Evolutionary conservation across 2,888 invertebrate genomes (phyloP).

Genomic region (Morinoia aosen): DNA sequence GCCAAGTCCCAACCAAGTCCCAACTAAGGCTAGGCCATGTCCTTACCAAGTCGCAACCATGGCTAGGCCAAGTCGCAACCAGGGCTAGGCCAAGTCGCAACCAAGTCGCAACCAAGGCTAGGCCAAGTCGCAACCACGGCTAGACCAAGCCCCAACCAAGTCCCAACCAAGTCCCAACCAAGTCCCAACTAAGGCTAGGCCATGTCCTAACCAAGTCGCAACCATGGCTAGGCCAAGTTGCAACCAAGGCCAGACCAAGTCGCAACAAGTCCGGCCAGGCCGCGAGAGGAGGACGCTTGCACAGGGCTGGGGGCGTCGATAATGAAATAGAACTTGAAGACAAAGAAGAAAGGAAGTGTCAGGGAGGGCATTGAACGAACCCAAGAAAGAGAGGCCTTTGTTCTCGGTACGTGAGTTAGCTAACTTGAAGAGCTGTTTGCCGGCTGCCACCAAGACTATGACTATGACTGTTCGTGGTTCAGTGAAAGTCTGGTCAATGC

Average conservation of each 20-base stretch:
- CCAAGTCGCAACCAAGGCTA: no score
- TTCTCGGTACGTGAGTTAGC: not conserved
- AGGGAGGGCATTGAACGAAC: not conserved
- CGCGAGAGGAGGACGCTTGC: not conserved
- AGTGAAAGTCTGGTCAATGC: not conserved
- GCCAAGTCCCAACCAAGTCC: no score
- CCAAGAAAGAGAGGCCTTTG: not conserved
- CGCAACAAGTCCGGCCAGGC: not conserved
- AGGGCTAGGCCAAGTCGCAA: no score
- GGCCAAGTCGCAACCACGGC: no score
- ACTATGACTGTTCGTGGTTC: not conserved
- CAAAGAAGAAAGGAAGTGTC: not conserved
- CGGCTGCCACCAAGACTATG: not conserved
- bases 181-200: no score
- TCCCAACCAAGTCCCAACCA: no score
- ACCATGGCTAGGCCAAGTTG: no score
- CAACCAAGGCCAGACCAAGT: not conserved
- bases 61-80: no score
- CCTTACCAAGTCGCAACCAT: no score
- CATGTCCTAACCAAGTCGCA: no score
- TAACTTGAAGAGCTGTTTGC: not conserved
- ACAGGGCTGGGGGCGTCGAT: not conserved
- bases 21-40: no score
- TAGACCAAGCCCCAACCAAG: no score
- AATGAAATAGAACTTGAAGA: slow-evolving; percentile 1